Percentiles rank a stretch among this genome's conserved stretches.
Conservation (phyloP, 2,113 vertebrate species). For the Alligator mississippiensis region DNA sequence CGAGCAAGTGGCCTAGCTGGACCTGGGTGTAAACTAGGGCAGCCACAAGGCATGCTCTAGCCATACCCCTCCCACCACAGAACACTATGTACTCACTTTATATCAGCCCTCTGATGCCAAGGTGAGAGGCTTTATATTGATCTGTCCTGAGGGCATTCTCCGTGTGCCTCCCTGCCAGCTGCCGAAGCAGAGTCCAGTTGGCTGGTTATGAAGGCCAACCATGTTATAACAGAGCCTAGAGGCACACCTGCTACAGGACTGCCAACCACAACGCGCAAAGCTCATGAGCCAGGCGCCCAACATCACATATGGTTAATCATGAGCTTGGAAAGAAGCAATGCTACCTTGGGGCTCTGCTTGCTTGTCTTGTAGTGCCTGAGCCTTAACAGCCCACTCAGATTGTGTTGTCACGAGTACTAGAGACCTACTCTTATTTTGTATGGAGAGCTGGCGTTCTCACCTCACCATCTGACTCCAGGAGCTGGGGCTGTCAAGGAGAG, state of each 20-base stretch:
- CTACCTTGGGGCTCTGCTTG: background rate
- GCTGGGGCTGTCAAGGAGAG: background rate
- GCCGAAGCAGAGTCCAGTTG: background rate
- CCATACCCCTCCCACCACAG: too few species aligned
- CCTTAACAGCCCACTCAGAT: background rate
- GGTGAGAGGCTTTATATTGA: too few species aligned
- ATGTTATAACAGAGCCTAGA: background rate
- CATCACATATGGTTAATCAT: background rate
- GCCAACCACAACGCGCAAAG: background rate
- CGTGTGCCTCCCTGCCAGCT: background rate
- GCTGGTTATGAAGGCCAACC: background rate
- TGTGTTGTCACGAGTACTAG: background rate
- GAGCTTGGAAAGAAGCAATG: background rate
- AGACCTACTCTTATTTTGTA: background rate
- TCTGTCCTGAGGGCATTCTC: too few species aligned
- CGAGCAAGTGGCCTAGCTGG: too few species aligned
- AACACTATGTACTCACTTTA: too few species aligned
- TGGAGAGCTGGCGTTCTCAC: background rate
- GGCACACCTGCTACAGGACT: background rate
- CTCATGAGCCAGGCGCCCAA: background rate
- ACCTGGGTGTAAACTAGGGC: too few species aligned
- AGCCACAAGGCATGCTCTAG: too few species aligned
- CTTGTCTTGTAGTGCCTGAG: background rate
- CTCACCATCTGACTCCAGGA: background rate
- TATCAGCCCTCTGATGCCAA: too few species aligned